These are phyloP conservation scores for Lophius americanus DNA, from an alignment of 2,797 vertebrate species.

Conservation along the genomic window DNA sequence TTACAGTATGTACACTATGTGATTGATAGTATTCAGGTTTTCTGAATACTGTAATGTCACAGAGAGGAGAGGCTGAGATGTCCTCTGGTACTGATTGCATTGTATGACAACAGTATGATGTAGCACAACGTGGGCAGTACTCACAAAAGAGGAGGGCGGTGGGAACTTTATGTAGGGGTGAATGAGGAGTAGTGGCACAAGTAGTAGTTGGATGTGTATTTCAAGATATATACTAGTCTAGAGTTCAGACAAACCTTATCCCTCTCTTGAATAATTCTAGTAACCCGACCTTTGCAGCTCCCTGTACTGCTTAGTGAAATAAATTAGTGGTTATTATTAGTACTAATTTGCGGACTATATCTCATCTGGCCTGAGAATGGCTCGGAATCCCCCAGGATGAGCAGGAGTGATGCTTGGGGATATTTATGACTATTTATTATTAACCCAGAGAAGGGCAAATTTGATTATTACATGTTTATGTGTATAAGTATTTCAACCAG, in stretches of 20 bases:
- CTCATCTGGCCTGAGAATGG: no score
- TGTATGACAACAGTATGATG: slow-evolving; percentile 58
- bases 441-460: neutral
- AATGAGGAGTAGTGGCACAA: slow-evolving; percentile 23
- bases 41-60: slow-evolving; percentile 25
- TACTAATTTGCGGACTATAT: no score
- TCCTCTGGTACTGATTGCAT: slow-evolving; percentile 38
- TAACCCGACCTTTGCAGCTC: no score
- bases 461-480: neutral
- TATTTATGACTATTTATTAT: neutral
- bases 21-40: slow-evolving; percentile 48
- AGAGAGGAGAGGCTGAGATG: slow-evolving; percentile 40
- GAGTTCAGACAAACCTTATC: no score
- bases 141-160: slow-evolving; percentile 39
- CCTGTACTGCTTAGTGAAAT: no score
- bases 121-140: slow-evolving; percentile 49
- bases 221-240: neutral
- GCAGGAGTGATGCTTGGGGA: no score
- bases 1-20: slow-evolving; percentile 29
- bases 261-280: no score
- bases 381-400: no score
- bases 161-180: slow-evolving; percentile 27
- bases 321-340: no score
- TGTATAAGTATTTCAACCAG: no score
- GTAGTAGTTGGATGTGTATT: neutral